Evolutionary conservation across 2,888 invertebrate genomes (phyloP).

Genomic region (Pharmacophagus antenor): DNA sequence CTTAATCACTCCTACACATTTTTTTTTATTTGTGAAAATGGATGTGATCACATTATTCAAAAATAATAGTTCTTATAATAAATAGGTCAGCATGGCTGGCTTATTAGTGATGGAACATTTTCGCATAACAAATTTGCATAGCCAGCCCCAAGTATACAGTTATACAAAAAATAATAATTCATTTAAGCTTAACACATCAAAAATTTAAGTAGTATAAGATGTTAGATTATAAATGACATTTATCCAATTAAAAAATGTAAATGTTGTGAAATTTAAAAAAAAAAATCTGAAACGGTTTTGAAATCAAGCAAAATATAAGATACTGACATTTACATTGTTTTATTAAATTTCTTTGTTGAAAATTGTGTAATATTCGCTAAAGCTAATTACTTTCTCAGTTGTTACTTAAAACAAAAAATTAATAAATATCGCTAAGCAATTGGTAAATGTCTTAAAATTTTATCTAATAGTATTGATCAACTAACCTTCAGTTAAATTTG

Average conservation of each 20-base stretch:
- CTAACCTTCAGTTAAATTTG: slow-evolving; percentile 45
- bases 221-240: neutral
- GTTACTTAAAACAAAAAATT: slow-evolving; percentile 12
- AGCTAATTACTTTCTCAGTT: slow-evolving; percentile 32
- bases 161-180: slow-evolving; percentile 4
- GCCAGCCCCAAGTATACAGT: slow-evolving; percentile 4
- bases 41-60: slow-evolving; percentile 9
- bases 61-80: slow-evolving; percentile 26
- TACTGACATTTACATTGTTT: slow-evolving; percentile 5
- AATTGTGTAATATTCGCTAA: slow-evolving; percentile 35
- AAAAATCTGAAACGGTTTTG: neutral
- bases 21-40: neutral
- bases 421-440: slow-evolving; percentile 36
- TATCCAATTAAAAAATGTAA: neutral
- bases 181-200: neutral
- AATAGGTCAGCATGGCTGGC: slow-evolving; percentile 14
- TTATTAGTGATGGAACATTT: slow-evolving; percentile 9
- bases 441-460: slow-evolving; percentile 22
- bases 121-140: slow-evolving; percentile 15
- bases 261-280: neutral
- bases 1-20: neutral
- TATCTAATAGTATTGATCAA: slow-evolving; percentile 2
- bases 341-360: slow-evolving; percentile 4
- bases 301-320: neutral
- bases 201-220: neutral